These are phyloP conservation scores for Halotydeus destructor DNA, from an alignment of 1,140 invertebrate genomes.

Conservation along the genomic window DNA sequence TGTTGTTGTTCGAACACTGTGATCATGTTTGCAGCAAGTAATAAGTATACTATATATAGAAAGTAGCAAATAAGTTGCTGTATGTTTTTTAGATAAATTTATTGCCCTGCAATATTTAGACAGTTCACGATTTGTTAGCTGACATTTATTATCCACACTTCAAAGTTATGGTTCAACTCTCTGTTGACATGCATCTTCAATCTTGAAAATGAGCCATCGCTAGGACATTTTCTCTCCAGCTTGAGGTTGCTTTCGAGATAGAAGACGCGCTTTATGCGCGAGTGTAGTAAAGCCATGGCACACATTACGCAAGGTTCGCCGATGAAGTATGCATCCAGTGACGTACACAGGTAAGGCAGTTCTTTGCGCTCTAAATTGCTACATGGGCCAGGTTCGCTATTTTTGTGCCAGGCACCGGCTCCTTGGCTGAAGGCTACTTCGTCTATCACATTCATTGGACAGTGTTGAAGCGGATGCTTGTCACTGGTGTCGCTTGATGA, in stretches of 20 bases:
- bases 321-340: constrained; percentile 60
- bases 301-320: constrained; percentile 76
- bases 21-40: too few species aligned
- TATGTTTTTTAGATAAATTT: too few species aligned
- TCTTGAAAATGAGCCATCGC: constrained; percentile 46
- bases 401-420: constrained; percentile 43
- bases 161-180: constrained; percentile 74
- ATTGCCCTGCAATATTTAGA: too few species aligned
- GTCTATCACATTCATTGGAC: constrained; percentile 63
- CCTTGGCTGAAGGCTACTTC: constrained; percentile 55
- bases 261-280: constrained; percentile 56
- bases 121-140: too few species aligned
- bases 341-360: constrained; percentile 18
- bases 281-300: constrained; percentile 78
- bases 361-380: too few species aligned
- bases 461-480: constrained; percentile 54
- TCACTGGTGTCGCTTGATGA: constrained; percentile 36
- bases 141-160: constrained; percentile 39
- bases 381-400: constrained; percentile 2
- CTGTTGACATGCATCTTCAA: constrained; percentile 51
- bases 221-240: constrained; percentile 15
- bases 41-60: too few species aligned
- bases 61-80: too few species aligned
- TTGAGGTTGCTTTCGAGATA: constrained; percentile 26
- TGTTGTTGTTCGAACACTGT: too few species aligned